Evolutionary conservation across 2,888 invertebrate genomes (phyloP), one percentile per base, ranked within the genome.

Genomic region (Augochlorella aurata): DNA sequence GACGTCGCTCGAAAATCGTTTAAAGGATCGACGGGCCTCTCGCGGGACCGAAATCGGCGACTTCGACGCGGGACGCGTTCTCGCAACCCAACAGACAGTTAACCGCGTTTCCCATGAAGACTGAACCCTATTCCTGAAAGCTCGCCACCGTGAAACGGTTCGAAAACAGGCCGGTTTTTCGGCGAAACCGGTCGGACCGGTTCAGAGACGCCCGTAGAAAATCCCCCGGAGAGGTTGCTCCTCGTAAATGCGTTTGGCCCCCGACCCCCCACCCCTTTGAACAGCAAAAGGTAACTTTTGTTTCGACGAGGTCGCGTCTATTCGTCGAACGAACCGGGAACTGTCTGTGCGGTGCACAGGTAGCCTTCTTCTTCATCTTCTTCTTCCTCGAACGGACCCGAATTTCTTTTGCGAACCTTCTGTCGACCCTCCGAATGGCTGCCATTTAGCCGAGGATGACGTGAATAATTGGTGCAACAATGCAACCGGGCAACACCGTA

Each of bases 71-170:
- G 21, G 12, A 24, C 24, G 29, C 16, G 29, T 18, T 63, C 29
- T 24, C 61, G 61, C 29, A 63, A 18, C 24, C 14, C 61, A 50
- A 16, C 45, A 63, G 72, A 89, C 90, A 88, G 91, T 90, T 90
- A 90, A 91, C 90, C 90, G 91, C 86, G 87, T 91, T 93, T 93
- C 92, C 92, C 93, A 93, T 92, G 92, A 86, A 71, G 81, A 75
- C 78, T 67, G 73, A 67, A 79, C 83, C 79, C 86, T 29, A 79
- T 76, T 47, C 18, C 61, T 29, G 16, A 61, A 61, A 61, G 61
- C 61, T 61, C 29, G 24, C 49, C 65, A 29, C 24, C 47, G 45
- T 21, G 66, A 58, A 85, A 77, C 83, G 84, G 82, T 79, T 84
- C 68, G 78, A 69, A 85, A 90, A 90, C 89, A 89, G 88, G 90